Evolutionary conservation across 2,797 vertebrate genomes (phyloP).

Genomic region (Anabas testudineus): DNA sequence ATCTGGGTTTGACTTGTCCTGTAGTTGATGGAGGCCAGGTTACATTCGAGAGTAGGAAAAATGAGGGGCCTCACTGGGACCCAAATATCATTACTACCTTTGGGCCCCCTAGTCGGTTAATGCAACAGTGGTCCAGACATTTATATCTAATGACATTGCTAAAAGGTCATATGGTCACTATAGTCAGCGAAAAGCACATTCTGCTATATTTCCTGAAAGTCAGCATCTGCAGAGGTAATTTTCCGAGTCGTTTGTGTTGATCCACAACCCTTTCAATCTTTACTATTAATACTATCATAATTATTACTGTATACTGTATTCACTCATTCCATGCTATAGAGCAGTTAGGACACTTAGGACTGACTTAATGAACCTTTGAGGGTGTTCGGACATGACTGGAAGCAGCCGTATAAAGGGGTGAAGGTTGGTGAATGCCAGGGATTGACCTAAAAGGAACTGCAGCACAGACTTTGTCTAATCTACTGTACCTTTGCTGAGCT

Average conservation of each 20-base stretch:
- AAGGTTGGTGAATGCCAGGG: conserved; percentile 54
- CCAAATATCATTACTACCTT: background rate
- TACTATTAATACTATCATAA: conserved; percentile 38
- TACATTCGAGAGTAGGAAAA: background rate
- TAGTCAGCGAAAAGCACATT: background rate
- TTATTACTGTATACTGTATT: background rate
- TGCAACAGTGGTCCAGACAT: background rate
- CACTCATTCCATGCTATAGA: conserved; percentile 48
- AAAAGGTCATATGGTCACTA: conserved; percentile 9
- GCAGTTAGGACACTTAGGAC: conserved; percentile 48
- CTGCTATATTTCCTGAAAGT: conserved; percentile 18
- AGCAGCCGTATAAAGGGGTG: conserved; percentile 49
- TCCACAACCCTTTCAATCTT: conserved; percentile 73
- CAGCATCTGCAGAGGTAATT: conserved; percentile 31
- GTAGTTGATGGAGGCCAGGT: background rate
- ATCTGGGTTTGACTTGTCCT: background rate
- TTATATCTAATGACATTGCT: conserved; percentile 4
- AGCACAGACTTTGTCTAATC: conserved; percentile 55
- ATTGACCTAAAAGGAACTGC: conserved; percentile 61
- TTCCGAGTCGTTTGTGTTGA: conserved; percentile 69
- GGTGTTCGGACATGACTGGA: conserved; percentile 36
- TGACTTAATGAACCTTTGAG: conserved; percentile 60
- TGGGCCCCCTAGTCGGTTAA: background rate
- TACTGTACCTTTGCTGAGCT: conserved; percentile 42
- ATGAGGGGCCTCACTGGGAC: background rate